A percentile compares a stretch with the other conserved stretches of the same genome.
Conservation (phyloP, 2,797 vertebrate species). For the Miichthys miiuy region DNA sequence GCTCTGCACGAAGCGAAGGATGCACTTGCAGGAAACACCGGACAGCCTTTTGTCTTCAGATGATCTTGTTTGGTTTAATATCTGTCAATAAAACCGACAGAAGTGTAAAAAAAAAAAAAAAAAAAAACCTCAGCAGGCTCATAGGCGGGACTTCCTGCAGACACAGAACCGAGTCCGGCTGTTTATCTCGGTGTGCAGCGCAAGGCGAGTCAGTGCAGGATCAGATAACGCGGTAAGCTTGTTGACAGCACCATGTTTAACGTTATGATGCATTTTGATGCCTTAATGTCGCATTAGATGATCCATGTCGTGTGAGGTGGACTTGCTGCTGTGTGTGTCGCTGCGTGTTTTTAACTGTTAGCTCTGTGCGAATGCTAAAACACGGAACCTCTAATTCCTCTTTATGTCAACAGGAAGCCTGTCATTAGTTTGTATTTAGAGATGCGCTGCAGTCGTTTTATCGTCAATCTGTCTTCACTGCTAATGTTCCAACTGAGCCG, state of each 20-base stretch:
- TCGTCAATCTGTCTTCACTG: slow-evolving; percentile 1
- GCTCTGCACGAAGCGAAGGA: slow-evolving; percentile 18
- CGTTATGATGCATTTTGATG: neutral
- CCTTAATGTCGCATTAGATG: neutral
- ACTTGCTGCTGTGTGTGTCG: neutral
- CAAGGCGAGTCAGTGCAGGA: slow-evolving; percentile 43
- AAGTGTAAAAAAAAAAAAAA: too few species aligned
- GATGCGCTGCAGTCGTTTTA: neutral
- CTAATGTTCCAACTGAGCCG: neutral
- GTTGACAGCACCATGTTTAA: slow-evolving; percentile 29
- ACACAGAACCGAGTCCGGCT: slow-evolving; percentile 29
- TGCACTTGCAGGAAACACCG: slow-evolving; percentile 29
- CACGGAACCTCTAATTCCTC: neutral
- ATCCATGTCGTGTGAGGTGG: neutral
- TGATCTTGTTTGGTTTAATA: neutral
- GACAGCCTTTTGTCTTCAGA: slow-evolving; percentile 2
- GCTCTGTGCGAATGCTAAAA: slow-evolving; percentile 37
- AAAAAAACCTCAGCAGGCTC: neutral
- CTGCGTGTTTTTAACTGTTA: slow-evolving; percentile 39
- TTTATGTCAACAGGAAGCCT: neutral
- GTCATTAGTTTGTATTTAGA: neutral
- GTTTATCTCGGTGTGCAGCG: slow-evolving; percentile 65
- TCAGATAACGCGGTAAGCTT: slow-evolving; percentile 76
- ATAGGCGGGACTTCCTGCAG: slow-evolving; percentile 78
- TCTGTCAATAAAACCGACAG: neutral